A percentile compares a stretch with the other conserved stretches of the same genome.
Conservation (phyloP, 1,140 invertebrate species). For the Aplysia californica region DNA sequence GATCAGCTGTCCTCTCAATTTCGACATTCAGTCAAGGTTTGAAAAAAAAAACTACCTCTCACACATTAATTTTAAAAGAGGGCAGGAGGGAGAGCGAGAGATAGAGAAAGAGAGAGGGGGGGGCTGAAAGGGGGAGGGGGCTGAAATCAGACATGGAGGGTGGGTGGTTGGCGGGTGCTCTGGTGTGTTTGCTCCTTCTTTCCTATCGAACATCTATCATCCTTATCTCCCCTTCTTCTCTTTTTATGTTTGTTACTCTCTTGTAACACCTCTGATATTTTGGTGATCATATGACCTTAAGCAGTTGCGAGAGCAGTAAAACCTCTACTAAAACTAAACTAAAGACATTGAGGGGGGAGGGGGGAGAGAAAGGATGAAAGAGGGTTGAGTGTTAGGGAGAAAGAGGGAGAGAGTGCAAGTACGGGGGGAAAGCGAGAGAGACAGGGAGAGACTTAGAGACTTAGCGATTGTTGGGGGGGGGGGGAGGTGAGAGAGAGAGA, state of each 20-base stretch:
- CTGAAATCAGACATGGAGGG: too few species aligned
- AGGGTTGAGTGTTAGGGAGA: neutral
- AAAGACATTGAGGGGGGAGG: neutral
- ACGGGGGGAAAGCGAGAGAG: neutral
- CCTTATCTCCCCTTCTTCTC: too few species aligned
- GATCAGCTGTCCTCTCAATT: neutral
- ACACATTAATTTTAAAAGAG: neutral
- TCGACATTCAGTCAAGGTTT: neutral
- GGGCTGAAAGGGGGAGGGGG: neutral
- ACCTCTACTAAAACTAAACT: neutral
- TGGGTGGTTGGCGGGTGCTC: neutral
- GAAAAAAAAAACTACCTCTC: neutral
- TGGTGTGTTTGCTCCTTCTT: neutral
- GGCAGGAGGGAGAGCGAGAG: neutral
- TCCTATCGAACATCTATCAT: too few species aligned
- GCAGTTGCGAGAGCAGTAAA: neutral
- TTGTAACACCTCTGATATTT: too few species aligned
- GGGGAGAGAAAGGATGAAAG: neutral
- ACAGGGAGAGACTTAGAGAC: neutral
- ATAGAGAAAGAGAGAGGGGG: constrained; percentile 4
- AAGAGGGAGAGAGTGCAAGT: neutral
- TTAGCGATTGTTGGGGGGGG: too few species aligned
- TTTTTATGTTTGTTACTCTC: too few species aligned
- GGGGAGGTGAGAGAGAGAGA: neutral
- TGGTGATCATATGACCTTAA: too few species aligned